Percentiles rank a stretch among this genome's conserved stretches.
Evolutionary conservation across 1,140 invertebrate genomes (phyloP).

Genomic region (Grapholita molesta): DNA sequence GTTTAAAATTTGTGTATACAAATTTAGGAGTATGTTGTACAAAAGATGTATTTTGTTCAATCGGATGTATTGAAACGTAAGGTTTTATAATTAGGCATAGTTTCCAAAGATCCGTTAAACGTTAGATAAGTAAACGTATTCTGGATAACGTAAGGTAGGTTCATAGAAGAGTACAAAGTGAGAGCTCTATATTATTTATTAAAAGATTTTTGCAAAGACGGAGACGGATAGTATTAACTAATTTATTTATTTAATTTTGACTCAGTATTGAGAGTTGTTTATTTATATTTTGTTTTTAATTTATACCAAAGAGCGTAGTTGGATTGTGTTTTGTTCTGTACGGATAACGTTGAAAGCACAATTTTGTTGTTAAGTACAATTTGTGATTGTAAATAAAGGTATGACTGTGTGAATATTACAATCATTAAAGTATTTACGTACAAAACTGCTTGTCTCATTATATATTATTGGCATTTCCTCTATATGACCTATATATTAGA

Average conservation of each 20-base stretch:
- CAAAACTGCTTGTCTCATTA: conserved; percentile 18
- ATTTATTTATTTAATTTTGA: conserved; percentile 36
- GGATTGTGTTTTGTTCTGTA: conserved; percentile 46
- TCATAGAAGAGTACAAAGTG: conserved; percentile 17
- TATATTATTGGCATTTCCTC: too few species aligned
- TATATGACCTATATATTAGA: too few species aligned
- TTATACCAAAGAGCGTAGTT: conserved; percentile 34
- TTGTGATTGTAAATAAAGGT: conserved; percentile 71
- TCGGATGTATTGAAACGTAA: conserved; percentile 3
- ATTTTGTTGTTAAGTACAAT: conserved; percentile 71
- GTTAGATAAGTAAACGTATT: conserved; percentile 9
- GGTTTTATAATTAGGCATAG: conserved; percentile 11
- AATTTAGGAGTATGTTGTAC: conserved; percentile 33
- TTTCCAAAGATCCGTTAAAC: conserved; percentile 11
- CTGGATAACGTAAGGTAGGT: not conserved
- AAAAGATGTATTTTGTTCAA: conserved; percentile 28
- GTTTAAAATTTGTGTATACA: conserved; percentile 19
- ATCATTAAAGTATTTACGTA: conserved; percentile 76
- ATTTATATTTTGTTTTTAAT: conserved; percentile 56
- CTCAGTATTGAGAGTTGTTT: conserved; percentile 24
- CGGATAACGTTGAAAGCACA: conserved; percentile 61
- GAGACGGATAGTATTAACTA: conserved; percentile 38
- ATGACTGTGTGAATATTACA: conserved; percentile 75
- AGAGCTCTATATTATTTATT: conserved; percentile 12
- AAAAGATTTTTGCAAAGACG: conserved; percentile 38